Base-by-base conservation (phyloP, 2,888 invertebrate species). In the Ligdia adustata region DNA sequence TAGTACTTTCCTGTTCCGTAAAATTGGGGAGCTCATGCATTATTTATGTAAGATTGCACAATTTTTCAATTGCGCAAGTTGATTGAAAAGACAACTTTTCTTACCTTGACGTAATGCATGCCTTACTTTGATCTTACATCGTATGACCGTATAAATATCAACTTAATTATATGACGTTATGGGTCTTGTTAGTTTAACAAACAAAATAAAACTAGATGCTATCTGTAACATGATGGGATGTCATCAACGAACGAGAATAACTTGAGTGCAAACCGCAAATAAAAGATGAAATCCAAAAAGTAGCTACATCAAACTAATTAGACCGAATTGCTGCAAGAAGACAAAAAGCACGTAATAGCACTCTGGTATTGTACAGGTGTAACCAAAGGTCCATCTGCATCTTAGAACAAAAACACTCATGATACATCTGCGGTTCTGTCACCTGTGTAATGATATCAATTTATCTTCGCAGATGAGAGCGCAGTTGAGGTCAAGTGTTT, bases 1-100 rank as follows among this genome's bases (percentile, higher is more conserved):
- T 74, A 79, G 40, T 57, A 67, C 69, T 74, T 76, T 74, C 72
- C 69, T 72, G 64, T 65, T 65, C 42, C 53, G 60, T 57, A 60
- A 59, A 63, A 54, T 62, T 60, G 55, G 54, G 46, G 57, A 55
- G 34, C 26, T 51, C 64, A 60, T 63, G 55, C 63, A 40, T 54
- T 50, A 54, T 52, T 52, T 41, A 37, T 35, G 7, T 18, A 52
- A 62, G 61, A 63, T 74, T 71, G 60, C 69, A 64, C 67, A 74
- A 72, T 64, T 69, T 71, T 70, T 70, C 69, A 63, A 50, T 76
- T 72, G 57, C 62, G 69, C 50, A 73, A 76, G 48, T 29, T 38
- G 34, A 45, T 45, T 54, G 72, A 69, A 75, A 78, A 75, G 68
- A 60, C 48, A 57, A 46, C 44, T 69, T 74, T 78, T 73, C 70